Evolutionary conservation across 2,113 vertebrate species (phyloP), one percentile per base, ranked within the genome.

Genomic region (Aspiorhynchus laticeps): DNA sequence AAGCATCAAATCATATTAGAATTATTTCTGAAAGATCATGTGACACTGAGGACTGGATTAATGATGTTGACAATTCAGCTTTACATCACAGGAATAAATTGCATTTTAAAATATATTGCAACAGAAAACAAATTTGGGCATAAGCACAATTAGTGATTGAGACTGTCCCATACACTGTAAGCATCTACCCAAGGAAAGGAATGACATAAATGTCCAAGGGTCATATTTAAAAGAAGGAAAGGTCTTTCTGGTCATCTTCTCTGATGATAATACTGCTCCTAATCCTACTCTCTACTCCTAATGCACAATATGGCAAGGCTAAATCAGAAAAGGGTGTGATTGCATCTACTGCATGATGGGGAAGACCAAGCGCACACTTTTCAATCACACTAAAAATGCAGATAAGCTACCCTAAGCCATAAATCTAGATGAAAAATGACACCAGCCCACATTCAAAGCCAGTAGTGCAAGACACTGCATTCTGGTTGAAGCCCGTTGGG

Each of bases 121-220:
- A 51, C 48, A 19, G 48, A 51, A 51, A 51, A 48, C 4, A 15
- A 59, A 59, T 21, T 3, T 59, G 3, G 59, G 9, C 59, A 61
- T 26, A 26, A 63, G n/a, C 4, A 63, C 7, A 0, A 26, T 63
- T 63, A 63, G n/a, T 63, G 59, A 63, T 26, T 63, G n/a, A 63
- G 59, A 63, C 10, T 63, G 24, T 26, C 4, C n/a, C 28, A 17
- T 31, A 33, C 8, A 69, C 7, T 31, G 65, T 8, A 81, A 87
- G 74, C 59, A 85, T 84, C 83, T 87, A 86, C 88, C 86, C 85
- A 82, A 91, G 86, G 87, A 90, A 92, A 91, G 92, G 91, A 92
- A 92, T 92, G 91, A 91, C 90, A 88, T 92, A 91, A 90, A 83
- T 90, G 92, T 91, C 91, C 88, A 38, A 83, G 84, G 91, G 92